Percentiles rank a stretch among this genome's conserved stretches.
Conservation (phyloP, 2,113 vertebrate species). For the Physeter macrocephalus region DNA sequence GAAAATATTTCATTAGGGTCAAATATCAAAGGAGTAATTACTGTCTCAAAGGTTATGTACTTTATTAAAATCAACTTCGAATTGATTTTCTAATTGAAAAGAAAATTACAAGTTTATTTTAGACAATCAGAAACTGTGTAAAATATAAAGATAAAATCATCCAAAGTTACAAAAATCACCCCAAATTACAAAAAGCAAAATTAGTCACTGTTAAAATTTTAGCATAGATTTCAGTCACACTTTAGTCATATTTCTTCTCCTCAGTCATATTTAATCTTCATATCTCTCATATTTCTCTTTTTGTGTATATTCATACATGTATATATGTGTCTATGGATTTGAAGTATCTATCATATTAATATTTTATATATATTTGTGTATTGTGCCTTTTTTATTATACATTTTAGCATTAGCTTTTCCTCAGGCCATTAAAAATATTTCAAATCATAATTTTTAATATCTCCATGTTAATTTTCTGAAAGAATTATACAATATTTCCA, state of each 20-base stretch:
- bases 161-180: neutral
- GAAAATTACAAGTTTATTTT: neutral
- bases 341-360: neutral
- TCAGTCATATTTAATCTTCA: neutral
- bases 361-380: neutral
- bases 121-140: neutral
- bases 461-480: neutral
- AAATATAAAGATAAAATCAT: neutral
- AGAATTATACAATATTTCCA: neutral
- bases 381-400: neutral
- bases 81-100: neutral
- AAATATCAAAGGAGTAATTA: constrained; percentile 6
- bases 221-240: neutral
- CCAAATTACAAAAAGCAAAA: neutral
- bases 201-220: neutral
- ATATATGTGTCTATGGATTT: neutral
- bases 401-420: neutral
- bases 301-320: neutral
- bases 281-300: neutral
- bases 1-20: neutral
- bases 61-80: neutral
- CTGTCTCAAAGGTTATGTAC: neutral
- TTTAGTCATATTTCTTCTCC: neutral
- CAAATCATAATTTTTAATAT: neutral
- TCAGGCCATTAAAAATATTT: neutral